Base-by-base conservation (phyloP, 35 echinoderm and acorn worm genomes). In the Strongylocentrotus purpuratus region DNA sequence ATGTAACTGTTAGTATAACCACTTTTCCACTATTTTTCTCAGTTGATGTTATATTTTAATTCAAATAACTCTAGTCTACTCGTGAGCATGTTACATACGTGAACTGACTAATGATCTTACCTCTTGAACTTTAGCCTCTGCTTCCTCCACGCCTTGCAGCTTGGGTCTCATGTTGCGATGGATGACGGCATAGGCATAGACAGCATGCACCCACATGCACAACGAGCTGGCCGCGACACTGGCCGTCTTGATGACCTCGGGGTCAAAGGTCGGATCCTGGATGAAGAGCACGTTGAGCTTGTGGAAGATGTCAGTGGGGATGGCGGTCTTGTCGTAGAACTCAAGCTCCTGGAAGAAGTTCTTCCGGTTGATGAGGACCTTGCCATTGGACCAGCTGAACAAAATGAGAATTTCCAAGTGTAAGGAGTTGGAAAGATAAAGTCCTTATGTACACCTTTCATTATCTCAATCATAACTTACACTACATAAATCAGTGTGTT, bases 261-360 rank as follows among this genome's bases (percentile, higher is more conserved):
- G 98, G 28, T 71, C 96, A 86, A 99, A 99, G 52, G 95, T 92
- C n/a, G 96, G 93, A 45, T 99, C 98, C 61, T 99, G 98, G 55
- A 99, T 99, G 88, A 99, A 99, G 22, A 99, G 88, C 48, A 97
- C 87, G 94, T 99, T 98, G 25, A 99, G 95, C 92, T 99, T 99
- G 95, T 99, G 96, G 90, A 96, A 99, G 52, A 99, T 94, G 88
- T 99, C 96, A 20, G 96, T 96, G 48, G 98, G 95, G 95, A 99
- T 99, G 61, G 93, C 90, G 13, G 96, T 95, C 94, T 99, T 99
- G 95, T 99, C 94, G 90, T 97, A 99, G 95, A 99, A 99, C 94
- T 99, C 98, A 18, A 99, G 95, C 87, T 99, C 98, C 86, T 99
- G 96, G 95, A 99, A 99, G 98, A 99, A 99, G 91, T 99, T 99